phyloP scores from a whole-genome alignment of 2,113 vertebrate species.

The human (Homo sapiens) region GRCh38 chr5:114033501-114034000 shows the following conservation, averaged over 20 bases:
- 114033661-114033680: background rate
- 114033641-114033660: background rate
- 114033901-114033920: background rate
- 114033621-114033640: background rate
- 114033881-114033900: background rate
- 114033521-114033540: background rate
- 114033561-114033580: background rate
- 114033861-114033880: background rate
- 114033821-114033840: background rate
- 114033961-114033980: background rate
- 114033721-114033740: background rate
- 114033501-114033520: background rate
- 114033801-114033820: background rate
- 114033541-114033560: background rate
- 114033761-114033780: background rate
- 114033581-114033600: background rate
- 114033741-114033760: fast-evolving
- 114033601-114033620: background rate
- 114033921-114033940: background rate
- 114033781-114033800: background rate
- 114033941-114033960: background rate
- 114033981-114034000: background rate
- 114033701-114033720: fast-evolving
- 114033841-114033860: background rate
- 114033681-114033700: background rate